A percentile compares a stretch with the other conserved stretches of the same genome.
phyloP scores from a whole-genome alignment of 1,140 invertebrate genomes.

The Drosophila funebris region DNA sequence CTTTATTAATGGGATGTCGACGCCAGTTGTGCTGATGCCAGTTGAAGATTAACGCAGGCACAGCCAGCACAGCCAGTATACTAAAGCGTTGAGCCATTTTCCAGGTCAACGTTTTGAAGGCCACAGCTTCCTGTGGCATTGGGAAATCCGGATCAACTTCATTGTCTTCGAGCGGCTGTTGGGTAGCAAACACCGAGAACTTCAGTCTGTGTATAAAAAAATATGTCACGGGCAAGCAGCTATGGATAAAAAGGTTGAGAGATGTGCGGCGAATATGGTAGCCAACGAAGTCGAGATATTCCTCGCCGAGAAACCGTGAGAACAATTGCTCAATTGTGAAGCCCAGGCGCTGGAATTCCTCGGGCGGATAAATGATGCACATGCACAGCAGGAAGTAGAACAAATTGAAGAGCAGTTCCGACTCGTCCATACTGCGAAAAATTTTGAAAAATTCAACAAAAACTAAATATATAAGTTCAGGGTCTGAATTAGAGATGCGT shows the following conservation, averaged over 20 bases:
- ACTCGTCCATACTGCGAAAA: constrained; percentile 80
- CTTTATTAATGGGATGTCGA: constrained; percentile 90
- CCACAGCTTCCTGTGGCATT: constrained; percentile 80
- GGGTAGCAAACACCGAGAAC: constrained; percentile 84
- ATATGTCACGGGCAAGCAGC: constrained; percentile 89
- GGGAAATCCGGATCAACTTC: constrained; percentile 82
- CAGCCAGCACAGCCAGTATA: constrained; percentile 73
- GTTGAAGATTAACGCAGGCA: constrained; percentile 84
- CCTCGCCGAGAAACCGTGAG: constrained; percentile 87
- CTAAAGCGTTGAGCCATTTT: constrained; percentile 83
- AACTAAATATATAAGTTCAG: constrained; percentile 29
- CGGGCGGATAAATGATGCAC: constrained; percentile 90
- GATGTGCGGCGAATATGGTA: constrained; percentile 89
- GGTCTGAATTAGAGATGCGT: constrained; percentile 32
- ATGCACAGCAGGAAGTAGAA: constrained; percentile 88
- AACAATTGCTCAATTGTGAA: constrained; percentile 89
- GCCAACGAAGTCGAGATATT: constrained; percentile 88
- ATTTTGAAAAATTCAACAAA: constrained; percentile 56
- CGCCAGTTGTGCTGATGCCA: constrained; percentile 89
- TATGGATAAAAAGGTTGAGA: constrained; percentile 88
- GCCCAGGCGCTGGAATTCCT: constrained; percentile 90
- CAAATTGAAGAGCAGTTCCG: constrained; percentile 86
- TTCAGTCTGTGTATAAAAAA: constrained; percentile 85
- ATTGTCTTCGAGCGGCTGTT: constrained; percentile 67
- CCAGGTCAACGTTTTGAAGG: constrained; percentile 83